Percentiles rank a stretch among this genome's conserved stretches.
Conservation (phyloP, 2,797 vertebrate genomes). For the Sebastiscus tertius region DNA sequence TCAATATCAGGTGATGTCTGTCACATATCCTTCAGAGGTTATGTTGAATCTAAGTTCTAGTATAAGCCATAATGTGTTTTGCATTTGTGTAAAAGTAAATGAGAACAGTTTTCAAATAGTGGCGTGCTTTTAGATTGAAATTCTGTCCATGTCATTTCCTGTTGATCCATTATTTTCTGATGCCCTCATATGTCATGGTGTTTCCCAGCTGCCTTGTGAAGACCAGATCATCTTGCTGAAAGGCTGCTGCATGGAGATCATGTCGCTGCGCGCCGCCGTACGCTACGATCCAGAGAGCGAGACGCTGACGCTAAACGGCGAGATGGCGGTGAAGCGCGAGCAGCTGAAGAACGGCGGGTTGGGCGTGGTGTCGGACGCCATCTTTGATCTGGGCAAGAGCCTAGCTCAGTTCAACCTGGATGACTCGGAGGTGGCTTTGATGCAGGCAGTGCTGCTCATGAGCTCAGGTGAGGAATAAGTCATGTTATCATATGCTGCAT, state of each 20-base stretch:
- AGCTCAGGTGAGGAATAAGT: constrained; percentile 85
- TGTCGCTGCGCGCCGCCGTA: constrained; percentile 93
- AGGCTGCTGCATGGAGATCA: constrained; percentile 98
- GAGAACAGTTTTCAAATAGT: neutral
- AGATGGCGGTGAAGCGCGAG: constrained; percentile 93
- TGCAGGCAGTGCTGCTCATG: constrained; percentile 95
- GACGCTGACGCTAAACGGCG: constrained; percentile 92
- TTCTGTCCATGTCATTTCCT: neutral
- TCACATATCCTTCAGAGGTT: neutral
- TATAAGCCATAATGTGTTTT: neutral
- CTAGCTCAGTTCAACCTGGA: constrained; percentile 94
- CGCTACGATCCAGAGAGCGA: constrained; percentile 94
- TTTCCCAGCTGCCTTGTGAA: constrained; percentile 90
- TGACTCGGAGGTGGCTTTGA: constrained; percentile 93
- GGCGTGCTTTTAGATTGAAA: neutral
- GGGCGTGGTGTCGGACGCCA: constrained; percentile 94
- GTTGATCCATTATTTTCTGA: neutral
- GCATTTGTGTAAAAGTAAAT: neutral
- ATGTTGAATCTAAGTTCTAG: neutral
- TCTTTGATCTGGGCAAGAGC: constrained; percentile 95
- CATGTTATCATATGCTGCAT: neutral
- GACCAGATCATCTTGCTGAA: constrained; percentile 96
- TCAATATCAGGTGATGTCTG: neutral
- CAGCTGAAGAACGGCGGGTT: constrained; percentile 95
- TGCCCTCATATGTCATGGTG: neutral